phyloP scores from a whole-genome alignment of 1,140 invertebrate species.

The Euglossa dilemma region DNA sequence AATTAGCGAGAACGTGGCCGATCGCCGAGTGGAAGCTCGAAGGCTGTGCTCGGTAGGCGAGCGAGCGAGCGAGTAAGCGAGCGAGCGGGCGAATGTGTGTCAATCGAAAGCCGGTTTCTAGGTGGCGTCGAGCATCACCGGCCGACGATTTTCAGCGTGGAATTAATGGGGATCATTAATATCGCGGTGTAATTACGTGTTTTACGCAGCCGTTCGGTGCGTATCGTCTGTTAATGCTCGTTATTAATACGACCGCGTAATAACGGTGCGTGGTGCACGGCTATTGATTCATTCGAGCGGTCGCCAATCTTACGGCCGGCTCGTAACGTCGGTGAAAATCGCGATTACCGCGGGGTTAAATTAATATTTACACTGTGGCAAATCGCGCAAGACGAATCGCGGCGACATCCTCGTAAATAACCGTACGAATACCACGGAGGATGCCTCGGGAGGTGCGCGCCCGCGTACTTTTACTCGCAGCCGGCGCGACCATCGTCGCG shows the following conservation, averaged over 20 bases:
- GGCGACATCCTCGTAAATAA: slow-evolving; percentile 4
- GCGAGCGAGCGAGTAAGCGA: background rate
- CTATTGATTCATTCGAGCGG: slow-evolving; percentile 26
- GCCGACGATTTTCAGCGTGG: slow-evolving; percentile 39
- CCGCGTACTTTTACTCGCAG: background rate
- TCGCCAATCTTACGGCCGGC: background rate
- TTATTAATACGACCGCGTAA: slow-evolving; percentile 37
- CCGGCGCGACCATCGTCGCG: no score
- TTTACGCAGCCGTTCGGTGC: background rate
- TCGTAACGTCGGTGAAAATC: background rate
- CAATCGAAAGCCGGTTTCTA: slow-evolving; percentile 67
- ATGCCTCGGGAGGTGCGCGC: background rate
- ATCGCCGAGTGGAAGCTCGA: background rate
- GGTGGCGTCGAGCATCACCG: slow-evolving; percentile 43
- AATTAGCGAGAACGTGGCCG: slow-evolving; percentile 34
- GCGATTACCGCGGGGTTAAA: background rate
- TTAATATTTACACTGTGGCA: slow-evolving; percentile 5
- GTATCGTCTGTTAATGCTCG: slow-evolving; percentile 21
- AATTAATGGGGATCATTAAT: slow-evolving; percentile 48
- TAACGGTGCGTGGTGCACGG: slow-evolving; percentile 8
- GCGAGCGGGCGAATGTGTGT: slow-evolving; percentile 50
- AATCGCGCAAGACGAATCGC: background rate
- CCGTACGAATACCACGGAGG: background rate
- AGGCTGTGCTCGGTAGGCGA: background rate
- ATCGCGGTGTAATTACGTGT: slow-evolving; percentile 36